A percentile compares a stretch with the other conserved stretches of the same genome.
Evolutionary conservation across 2,113 vertebrate genomes (phyloP).

Genomic region (Bostrychus sinensis): DNA sequence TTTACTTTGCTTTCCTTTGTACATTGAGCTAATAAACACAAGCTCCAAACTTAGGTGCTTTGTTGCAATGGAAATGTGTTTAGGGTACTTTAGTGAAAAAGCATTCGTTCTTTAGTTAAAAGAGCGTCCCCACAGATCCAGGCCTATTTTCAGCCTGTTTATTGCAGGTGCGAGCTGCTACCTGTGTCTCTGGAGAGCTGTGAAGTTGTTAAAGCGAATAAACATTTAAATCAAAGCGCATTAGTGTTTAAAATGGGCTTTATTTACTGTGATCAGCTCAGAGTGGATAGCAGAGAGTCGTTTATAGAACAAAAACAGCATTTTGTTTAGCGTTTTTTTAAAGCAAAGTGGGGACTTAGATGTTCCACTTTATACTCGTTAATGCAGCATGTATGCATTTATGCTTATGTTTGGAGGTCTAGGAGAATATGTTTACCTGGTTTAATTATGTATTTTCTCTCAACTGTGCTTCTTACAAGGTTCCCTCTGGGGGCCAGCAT

Average conservation of each 20-base stretch:
- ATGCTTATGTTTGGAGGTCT: too few relatives aligned
- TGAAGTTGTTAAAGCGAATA: slow-evolving; percentile 1
- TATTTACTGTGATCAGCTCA: background rate
- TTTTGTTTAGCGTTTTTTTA: background rate
- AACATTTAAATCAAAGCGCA: slow-evolving; percentile 12
- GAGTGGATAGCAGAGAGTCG: background rate
- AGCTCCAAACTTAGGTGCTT: background rate
- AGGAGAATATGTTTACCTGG: too few relatives aligned
- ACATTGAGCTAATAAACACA: background rate
- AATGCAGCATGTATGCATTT: background rate
- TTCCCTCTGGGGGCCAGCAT: too few relatives aligned
- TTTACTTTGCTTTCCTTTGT: background rate
- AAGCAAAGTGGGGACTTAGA: background rate
- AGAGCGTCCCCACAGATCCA: background rate
- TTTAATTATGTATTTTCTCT: too few relatives aligned
- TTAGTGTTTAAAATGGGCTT: slow-evolving; percentile 8
- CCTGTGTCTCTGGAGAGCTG: background rate
- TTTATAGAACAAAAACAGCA: background rate
- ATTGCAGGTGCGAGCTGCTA: slow-evolving; percentile 1
- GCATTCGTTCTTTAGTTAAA: background rate
- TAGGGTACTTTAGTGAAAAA: background rate
- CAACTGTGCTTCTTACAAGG: too few relatives aligned
- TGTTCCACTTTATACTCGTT: too few relatives aligned
- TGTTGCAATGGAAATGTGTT: slow-evolving; percentile 1
- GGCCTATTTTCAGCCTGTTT: slow-evolving; percentile 13